phyloP scores from a whole-genome alignment of 2,888 invertebrate species.

The Drosophila vallismaia region DNA sequence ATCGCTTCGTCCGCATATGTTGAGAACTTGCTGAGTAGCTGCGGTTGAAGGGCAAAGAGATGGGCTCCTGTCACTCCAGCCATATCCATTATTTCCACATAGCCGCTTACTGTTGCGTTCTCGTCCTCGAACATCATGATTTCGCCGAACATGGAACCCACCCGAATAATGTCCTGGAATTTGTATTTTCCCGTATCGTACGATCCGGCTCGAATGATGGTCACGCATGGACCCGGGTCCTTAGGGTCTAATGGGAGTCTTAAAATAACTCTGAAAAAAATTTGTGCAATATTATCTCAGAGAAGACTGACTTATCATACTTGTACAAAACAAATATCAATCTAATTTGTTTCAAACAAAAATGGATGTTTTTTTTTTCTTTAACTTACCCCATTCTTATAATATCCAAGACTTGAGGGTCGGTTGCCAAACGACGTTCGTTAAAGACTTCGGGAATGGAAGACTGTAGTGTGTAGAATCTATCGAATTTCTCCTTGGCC shows the following conservation, averaged over 20 bases:
- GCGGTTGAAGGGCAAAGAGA: conserved; percentile 86
- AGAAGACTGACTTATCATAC: too few relatives aligned
- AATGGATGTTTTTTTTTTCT: too few relatives aligned
- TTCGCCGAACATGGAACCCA: conserved; percentile 87
- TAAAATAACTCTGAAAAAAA: conserved; percentile 67
- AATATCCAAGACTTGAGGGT: conserved; percentile 77
- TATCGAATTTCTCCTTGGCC: conserved; percentile 86
- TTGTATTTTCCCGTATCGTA: conserved; percentile 85
- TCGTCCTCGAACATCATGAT: conserved; percentile 88
- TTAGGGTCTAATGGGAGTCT: conserved; percentile 80
- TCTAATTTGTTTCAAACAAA: too few relatives aligned
- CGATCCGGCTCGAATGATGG: conserved; percentile 85
- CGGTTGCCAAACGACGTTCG: conserved; percentile 74
- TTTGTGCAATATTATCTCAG: neutral
- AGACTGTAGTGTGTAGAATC: conserved; percentile 86
- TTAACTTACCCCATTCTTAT: conserved; percentile 77
- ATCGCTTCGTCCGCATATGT: conserved; percentile 86
- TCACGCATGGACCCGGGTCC: conserved; percentile 84
- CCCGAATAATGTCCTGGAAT: conserved; percentile 85
- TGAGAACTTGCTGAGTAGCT: conserved; percentile 86
- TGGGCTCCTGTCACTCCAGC: conserved; percentile 85
- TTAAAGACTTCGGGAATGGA: conserved; percentile 87
- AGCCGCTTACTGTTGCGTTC: conserved; percentile 85
- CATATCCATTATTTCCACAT: conserved; percentile 86
- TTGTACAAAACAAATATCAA: too few relatives aligned